phyloP scores from a whole-genome alignment of 2,113 vertebrate species.

The Delphinus delphis region DNA sequence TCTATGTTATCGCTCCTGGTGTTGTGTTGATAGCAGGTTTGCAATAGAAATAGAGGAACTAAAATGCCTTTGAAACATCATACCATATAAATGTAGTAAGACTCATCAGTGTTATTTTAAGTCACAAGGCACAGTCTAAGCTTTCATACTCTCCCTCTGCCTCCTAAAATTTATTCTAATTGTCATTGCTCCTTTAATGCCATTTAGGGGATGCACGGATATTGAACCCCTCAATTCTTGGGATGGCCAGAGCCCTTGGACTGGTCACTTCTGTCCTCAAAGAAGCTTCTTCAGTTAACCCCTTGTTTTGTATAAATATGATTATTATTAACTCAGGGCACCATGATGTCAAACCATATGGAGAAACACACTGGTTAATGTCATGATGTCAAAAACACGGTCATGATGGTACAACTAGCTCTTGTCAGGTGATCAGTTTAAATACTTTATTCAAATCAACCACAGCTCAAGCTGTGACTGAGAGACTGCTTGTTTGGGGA shows the following conservation, averaged over 20 bases:
- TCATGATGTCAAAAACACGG: background rate
- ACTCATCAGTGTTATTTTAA: background rate
- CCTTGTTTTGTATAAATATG: background rate
- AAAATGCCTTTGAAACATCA: background rate
- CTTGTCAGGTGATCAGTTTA: background rate
- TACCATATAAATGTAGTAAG: background rate
- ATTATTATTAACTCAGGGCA: background rate
- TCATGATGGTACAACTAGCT: background rate
- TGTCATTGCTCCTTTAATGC: background rate
- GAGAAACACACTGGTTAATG: background rate
- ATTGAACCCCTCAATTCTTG: background rate
- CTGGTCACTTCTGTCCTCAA: background rate
- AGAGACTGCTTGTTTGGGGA: background rate
- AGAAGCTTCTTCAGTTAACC: background rate
- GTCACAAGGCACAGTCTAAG: background rate
- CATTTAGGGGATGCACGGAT: background rate
- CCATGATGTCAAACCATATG: background rate
- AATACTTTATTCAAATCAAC: slow-evolving; percentile 23
- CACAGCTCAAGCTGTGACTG: background rate
- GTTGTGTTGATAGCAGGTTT: background rate
- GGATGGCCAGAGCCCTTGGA: background rate
- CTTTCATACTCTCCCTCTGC: background rate
- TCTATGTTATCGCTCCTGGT: background rate
- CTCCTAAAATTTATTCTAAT: background rate
- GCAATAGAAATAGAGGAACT: background rate